Evolutionary conservation across 2,888 invertebrate species (phyloP).

Genomic region (Petrophora chlorosata): DNA sequence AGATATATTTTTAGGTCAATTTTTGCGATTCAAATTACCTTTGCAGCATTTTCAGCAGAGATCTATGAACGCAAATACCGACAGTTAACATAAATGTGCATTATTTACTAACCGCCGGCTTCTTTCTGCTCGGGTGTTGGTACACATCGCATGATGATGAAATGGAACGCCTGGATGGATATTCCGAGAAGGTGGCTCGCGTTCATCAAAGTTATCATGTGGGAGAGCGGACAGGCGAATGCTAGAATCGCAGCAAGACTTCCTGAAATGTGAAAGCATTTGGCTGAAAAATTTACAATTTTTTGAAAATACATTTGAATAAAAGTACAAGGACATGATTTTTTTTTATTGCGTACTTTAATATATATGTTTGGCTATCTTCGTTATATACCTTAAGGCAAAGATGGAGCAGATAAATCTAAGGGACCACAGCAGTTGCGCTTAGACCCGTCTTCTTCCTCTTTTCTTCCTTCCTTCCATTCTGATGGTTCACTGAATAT

Average conservation of each 20-base stretch:
- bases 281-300: too few species aligned
- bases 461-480: too few species aligned
- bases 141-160: constrained; percentile 81
- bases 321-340: too few species aligned
- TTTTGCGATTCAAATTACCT: not conserved
- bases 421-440: too few species aligned
- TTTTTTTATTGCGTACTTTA: too few species aligned
- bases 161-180: constrained; percentile 74
- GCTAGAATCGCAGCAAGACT: constrained; percentile 85
- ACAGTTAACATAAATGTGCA: constrained; percentile 9
- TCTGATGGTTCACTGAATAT: too few species aligned
- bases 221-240: constrained; percentile 85
- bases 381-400: too few species aligned
- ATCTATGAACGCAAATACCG: constrained; percentile 5
- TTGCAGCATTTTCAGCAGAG: constrained; percentile 3
- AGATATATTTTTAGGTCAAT: not conserved
- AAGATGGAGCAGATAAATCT: too few species aligned
- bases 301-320: too few species aligned
- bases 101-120: constrained; percentile 67
- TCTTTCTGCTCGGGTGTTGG: constrained; percentile 81
- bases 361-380: too few species aligned
- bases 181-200: constrained; percentile 81
- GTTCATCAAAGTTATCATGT: constrained; percentile 85
- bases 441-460: too few species aligned
- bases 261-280: constrained; percentile 65